Conservation (phyloP, 2,113 vertebrate species). For the Pangasianodon gigas region DNA sequence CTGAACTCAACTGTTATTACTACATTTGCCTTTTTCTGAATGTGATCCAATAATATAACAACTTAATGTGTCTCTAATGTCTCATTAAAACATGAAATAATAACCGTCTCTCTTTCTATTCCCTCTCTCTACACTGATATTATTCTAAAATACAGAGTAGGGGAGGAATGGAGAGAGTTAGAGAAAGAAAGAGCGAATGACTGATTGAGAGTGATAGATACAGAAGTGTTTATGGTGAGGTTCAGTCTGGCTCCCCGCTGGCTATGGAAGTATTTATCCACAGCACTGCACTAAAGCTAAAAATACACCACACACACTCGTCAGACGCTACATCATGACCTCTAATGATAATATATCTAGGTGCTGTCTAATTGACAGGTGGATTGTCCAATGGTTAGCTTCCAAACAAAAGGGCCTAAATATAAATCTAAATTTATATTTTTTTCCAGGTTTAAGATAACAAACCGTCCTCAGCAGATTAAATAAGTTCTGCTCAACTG, state of each 20-base stretch:
- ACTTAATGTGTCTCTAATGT: neutral
- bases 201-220: neutral
- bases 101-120: neutral
- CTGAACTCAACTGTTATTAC: neutral
- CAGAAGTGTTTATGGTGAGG: neutral
- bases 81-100: neutral
- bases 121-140: neutral
- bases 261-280: constrained; percentile 26
- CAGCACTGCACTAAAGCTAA: constrained; percentile 28
- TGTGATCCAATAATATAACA: neutral
- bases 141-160: neutral
- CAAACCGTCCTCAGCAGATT: neutral
- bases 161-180: neutral
- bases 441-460: neutral
- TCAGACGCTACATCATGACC: neutral
- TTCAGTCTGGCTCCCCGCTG: constrained; percentile 5
- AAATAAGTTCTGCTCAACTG: neutral
- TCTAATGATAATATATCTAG: neutral
- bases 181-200: neutral
- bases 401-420: neutral
- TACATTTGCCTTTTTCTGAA: neutral
- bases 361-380: neutral
- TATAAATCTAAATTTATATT: neutral
- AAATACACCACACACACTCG: constrained; percentile 31
- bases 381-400: neutral